phyloP scores from a whole-genome alignment of 2,113 vertebrate species.

The Bettongia penicillata region DNA sequence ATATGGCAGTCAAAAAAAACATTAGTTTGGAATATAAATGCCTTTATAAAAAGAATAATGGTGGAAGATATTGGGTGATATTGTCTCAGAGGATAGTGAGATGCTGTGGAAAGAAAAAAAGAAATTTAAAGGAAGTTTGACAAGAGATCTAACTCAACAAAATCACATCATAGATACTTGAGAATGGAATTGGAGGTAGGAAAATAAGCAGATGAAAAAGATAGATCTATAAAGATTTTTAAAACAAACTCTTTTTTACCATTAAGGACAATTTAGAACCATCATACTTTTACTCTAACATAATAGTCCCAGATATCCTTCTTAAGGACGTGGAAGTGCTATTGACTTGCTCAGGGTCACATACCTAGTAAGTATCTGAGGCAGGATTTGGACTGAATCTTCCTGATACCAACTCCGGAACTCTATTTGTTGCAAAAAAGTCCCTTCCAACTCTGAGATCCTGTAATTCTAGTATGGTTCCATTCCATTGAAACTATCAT shows the following conservation, averaged over 20 bases:
- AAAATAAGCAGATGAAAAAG: not conserved
- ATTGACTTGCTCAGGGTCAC: not conserved
- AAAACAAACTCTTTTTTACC: not conserved
- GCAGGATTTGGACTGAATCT: not conserved
- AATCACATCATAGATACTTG: not conserved
- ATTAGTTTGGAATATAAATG: not conserved
- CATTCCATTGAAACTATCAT: not conserved
- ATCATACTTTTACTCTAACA: not conserved
- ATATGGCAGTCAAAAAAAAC: not conserved
- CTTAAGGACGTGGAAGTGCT: not conserved
- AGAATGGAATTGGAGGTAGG: not conserved
- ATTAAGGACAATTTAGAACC: too few species aligned
- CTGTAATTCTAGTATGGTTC: not conserved
- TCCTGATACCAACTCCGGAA: not conserved
- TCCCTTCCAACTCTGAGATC: not conserved
- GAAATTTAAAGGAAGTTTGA: not conserved
- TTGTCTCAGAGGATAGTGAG: not conserved
- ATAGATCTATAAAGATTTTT: not conserved
- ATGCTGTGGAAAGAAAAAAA: not conserved
- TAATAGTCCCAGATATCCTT: not conserved
- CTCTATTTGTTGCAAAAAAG: not conserved
- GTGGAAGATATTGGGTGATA: not conserved
- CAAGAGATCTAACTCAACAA: not conserved
- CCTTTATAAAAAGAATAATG: not conserved
- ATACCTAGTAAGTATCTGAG: not conserved